Conservation (phyloP, 2,888 invertebrate genomes). For the Tenthredo notha region DNA sequence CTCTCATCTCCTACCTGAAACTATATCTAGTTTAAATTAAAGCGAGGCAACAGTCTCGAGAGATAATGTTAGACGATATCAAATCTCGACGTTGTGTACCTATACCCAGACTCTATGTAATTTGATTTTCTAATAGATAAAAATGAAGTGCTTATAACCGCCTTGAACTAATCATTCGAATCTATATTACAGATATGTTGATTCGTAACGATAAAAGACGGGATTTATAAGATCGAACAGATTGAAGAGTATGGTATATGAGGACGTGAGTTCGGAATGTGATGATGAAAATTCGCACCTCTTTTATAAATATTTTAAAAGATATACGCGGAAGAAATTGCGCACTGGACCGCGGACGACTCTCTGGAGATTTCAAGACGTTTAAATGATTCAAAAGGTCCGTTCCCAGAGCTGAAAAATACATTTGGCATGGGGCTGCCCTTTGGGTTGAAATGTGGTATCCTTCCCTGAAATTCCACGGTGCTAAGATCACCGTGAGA, state of each 20-base stretch:
- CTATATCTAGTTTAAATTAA: background rate
- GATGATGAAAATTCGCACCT: conserved; percentile 47
- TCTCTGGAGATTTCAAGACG: conserved; percentile 13
- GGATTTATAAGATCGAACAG: background rate
- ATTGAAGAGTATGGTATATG: background rate
- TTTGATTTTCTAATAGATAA: background rate
- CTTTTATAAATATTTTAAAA: conserved; percentile 18
- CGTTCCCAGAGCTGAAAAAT: conserved; percentile 36
- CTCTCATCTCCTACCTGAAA: background rate
- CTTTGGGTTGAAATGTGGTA: conserved; percentile 26
- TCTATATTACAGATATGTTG: background rate
- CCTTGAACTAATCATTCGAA: background rate
- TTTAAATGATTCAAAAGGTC: conserved; percentile 46
- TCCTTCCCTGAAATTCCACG: conserved; percentile 1
- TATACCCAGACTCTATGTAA: background rate
- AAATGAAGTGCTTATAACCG: background rate
- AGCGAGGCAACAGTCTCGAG: background rate
- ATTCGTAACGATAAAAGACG: background rate
- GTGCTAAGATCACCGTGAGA: conserved; percentile 40
- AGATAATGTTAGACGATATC: conserved; percentile 10
- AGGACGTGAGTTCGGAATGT: background rate
- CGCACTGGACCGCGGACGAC: conserved; percentile 35
- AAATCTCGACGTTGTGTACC: background rate
- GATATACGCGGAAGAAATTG: conserved; percentile 33
- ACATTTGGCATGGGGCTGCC: conserved; percentile 4